Evolutionary conservation across 2,888 invertebrate genomes (phyloP), one percentile per base, ranked within the genome.

Genomic region (Eucriotettix oculatus): DNA sequence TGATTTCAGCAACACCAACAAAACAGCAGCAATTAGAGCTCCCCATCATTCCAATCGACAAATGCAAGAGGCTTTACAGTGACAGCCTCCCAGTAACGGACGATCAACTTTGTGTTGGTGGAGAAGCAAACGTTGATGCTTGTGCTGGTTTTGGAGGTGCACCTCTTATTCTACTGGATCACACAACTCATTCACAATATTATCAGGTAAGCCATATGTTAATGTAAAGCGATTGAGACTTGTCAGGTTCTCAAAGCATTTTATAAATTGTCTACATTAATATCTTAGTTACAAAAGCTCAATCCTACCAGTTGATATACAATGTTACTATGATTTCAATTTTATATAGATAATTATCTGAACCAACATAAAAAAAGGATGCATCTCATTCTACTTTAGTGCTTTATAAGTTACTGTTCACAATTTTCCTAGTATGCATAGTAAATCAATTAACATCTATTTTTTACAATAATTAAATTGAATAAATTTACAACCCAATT

Each of bases 61-160:
- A 80, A 57, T 90, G 89, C 66, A 76, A 80, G 62, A 77, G 78
- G 42, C 81, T 86, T 62, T 87, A 86, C 67, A 85, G 85, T 1
- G 78, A 80, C 11, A 83, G 80, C 0, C 81, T 79, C 52, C 87
- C 79, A 62, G 79, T 80, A 55, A 77, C 78, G 63, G 81, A 81
- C 1, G 76, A 80, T 63, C 79, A 80, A 71, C 73, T 87, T 62
- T 87, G 87, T 66, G 86, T 85, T 0, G 89, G 89, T 0, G 88
- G 87, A 0, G 85, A 86, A 65, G 76, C 76, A 64, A 84, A 84
- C 16, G 81, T 79, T 64, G 88, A 88, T 69, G 88, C 87, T 0
- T 89, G 89, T 65, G 83, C 86, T 11, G 88, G 88, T 9, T 89
- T 87, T 67, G 88, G 86, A 5, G 89, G 89, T 7, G 85, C 87